Conservation (phyloP, 2,113 vertebrate genomes). For the Chiloscyllium plagiosum region DNA sequence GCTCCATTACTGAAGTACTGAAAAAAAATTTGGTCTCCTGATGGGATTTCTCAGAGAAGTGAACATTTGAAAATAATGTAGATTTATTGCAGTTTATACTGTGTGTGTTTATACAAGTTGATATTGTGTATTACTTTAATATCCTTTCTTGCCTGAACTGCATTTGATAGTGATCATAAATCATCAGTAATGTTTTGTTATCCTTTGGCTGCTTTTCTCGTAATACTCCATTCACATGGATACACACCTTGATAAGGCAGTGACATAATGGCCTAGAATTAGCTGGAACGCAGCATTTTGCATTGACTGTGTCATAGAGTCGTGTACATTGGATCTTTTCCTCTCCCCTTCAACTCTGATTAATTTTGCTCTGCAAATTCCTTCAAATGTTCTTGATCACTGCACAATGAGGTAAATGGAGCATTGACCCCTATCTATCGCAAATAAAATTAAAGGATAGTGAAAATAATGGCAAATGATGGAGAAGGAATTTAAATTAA, state of each 20-base stretch:
- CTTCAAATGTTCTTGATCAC: not conserved
- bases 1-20: not conserved
- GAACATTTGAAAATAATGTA: slow-evolving; percentile 20
- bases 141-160: not conserved
- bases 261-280: not conserved
- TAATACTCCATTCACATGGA: not conserved
- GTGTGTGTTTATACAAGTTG: not conserved
- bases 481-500: not conserved
- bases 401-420: not conserved
- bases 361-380: not conserved
- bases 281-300: not conserved
- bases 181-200: not conserved
- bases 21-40: not conserved
- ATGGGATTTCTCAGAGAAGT: not conserved
- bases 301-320: not conserved
- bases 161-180: not conserved
- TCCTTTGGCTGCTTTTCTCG: not conserved
- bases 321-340: not conserved
- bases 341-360: not conserved
- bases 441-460: too few species aligned
- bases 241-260: not conserved
- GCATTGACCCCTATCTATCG: not conserved
- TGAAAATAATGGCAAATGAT: not conserved
- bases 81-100: not conserved
- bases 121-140: slow-evolving; percentile 6